Evolutionary conservation across 2,797 vertebrate species (phyloP).

Genomic region (Xenopus petersii): DNA sequence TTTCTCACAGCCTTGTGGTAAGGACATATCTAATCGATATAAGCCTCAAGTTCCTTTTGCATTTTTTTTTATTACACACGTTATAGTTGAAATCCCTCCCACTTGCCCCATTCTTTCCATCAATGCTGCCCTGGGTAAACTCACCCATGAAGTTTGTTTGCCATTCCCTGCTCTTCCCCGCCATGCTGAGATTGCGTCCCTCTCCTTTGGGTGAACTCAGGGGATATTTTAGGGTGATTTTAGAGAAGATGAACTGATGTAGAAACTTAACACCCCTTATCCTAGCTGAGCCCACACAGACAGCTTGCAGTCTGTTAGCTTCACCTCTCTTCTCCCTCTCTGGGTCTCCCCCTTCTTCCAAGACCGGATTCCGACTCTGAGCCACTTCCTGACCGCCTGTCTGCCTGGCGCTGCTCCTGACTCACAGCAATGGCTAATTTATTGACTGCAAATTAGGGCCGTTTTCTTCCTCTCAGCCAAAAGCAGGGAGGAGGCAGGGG

Average conservation of each 20-base stretch:
- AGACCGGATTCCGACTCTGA: constrained; percentile 23
- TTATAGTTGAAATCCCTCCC: background rate
- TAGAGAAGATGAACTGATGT: background rate
- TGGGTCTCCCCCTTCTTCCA: constrained; percentile 26
- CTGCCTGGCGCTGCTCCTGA: constrained; percentile 40
- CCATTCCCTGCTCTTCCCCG: constrained; percentile 26
- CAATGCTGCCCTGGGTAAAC: background rate
- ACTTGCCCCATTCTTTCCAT: background rate
- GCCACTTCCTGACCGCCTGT: constrained; percentile 43
- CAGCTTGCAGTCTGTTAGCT: constrained; percentile 1
- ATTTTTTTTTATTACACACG: too few species aligned
- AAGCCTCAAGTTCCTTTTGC: too few species aligned
- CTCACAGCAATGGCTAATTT: constrained; percentile 38
- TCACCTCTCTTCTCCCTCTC: constrained; percentile 21
- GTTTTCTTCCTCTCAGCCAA: constrained; percentile 27
- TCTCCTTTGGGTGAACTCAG: too few species aligned
- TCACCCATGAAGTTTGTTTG: constrained; percentile 15
- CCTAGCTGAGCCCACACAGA: constrained; percentile 26
- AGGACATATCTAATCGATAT: too few species aligned
- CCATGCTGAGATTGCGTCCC: constrained; percentile 7
- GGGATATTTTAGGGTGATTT: background rate
- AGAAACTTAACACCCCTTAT: background rate
- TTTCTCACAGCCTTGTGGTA: too few species aligned
- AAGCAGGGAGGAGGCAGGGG: background rate
- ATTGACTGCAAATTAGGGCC: constrained; percentile 47